phyloP scores from a whole-genome alignment of 2,888 invertebrate species.

The Coenonympha arcania region DNA sequence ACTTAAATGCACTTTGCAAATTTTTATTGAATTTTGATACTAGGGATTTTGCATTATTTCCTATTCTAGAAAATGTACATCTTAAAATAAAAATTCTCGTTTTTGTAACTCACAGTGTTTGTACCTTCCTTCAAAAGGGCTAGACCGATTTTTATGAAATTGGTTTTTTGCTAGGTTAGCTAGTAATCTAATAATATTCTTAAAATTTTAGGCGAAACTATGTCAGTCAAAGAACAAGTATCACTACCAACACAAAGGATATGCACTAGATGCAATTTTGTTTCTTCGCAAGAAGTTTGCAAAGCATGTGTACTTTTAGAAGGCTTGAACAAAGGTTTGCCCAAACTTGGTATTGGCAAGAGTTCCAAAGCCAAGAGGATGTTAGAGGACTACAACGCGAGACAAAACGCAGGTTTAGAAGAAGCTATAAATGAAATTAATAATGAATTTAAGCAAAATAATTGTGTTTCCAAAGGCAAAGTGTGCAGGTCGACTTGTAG shows the following conservation, averaged over 20 bases:
- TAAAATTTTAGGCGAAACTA: constrained; percentile 80
- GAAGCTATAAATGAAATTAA: constrained; percentile 44
- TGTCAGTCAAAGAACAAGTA: constrained; percentile 86
- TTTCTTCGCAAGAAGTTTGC: constrained; percentile 93
- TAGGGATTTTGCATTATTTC: too few species aligned
- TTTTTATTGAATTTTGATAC: too few species aligned
- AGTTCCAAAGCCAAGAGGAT: constrained; percentile 83
- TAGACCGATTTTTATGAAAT: too few species aligned
- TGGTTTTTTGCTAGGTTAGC: too few species aligned
- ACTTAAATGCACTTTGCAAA: too few species aligned
- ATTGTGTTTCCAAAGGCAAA: constrained; percentile 30
- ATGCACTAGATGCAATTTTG: constrained; percentile 91
- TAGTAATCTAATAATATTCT: too few species aligned
- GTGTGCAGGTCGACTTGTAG: constrained; percentile 36
- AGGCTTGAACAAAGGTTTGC: constrained; percentile 94
- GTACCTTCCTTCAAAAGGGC: too few species aligned
- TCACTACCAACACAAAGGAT: constrained; percentile 86
- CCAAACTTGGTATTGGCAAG: constrained; percentile 92
- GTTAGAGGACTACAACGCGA: constrained; percentile 71
- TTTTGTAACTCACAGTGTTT: too few species aligned
- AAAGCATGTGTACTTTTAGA: constrained; percentile 97
- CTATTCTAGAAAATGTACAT: too few species aligned
- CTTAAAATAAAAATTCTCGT: too few species aligned
- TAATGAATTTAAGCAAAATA: constrained; percentile 32
- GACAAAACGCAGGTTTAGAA: constrained; percentile 34